Evolutionary conservation across 2,888 invertebrate genomes (phyloP), one percentile per base, ranked within the genome.

Genomic region (Aethes cnicana): DNA sequence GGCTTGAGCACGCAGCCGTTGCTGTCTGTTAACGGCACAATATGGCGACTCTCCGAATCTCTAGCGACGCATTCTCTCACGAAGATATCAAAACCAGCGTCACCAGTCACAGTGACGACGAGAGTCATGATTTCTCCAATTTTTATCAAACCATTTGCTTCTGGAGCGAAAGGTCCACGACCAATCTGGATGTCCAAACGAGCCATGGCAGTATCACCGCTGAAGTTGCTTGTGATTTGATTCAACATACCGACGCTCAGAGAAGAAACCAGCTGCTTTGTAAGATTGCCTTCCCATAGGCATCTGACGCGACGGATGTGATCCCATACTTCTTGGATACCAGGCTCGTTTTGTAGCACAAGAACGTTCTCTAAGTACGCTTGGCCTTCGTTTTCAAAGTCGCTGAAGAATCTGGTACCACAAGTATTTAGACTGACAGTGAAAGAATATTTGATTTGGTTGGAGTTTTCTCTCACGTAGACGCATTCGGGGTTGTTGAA

Each of bases 91-190:
- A 95, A 95, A 2, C 93, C 95, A 44, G 95, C 92, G 72, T 95
- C 95, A 0, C 95, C 95, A 47, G 93, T 94, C 1, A 95, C 94
- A 0, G 94, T 92, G 4, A 96, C 94, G 1, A 95, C 95, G 53
- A 95, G 82, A 0, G 95, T 95, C 94, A 96, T 95, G 0, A 91
- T 91, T 74, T 95, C 95, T 44, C 96, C 95, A 58, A 96, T 95
- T 78, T 95, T 95, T 4, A 96, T 93, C 25, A 95, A 85, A 0
- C 95, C 95, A 57, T 93, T 93, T 0, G 95, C 95, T 46, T 94
- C 91, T 2, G 92, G 92, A 1, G 95, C 95, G 64, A 95, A 94
- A 11, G 95, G 95, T 49, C 95, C 95, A 68, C 92, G 91, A 3
- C 96, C 96, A 21, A 92, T 82, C 78, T 95, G 94, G 47, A 96